Conservation (phyloP, 35 echinoderm and acorn worm genomes). For the Anneissia japonica region DNA sequence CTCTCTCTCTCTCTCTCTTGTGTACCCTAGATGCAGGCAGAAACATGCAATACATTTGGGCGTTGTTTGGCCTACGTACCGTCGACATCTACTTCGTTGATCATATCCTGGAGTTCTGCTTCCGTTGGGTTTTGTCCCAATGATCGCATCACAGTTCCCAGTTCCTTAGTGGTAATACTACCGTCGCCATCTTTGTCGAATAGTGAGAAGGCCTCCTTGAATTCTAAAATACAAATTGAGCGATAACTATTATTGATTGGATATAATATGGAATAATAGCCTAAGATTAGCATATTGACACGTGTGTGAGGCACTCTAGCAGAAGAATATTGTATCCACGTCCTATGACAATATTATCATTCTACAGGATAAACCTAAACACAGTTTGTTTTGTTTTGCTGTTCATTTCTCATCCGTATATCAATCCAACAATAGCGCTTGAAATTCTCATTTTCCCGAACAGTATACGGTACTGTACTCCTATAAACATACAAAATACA, state of each 20-base stretch:
- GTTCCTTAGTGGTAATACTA: constrained; percentile 91
- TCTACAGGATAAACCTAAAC: background rate
- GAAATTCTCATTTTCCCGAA: no score
- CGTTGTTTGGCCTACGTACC: constrained; percentile 19
- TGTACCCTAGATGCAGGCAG: background rate
- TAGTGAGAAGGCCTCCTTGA: constrained; percentile 94
- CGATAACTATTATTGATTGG: background rate
- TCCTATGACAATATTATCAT: background rate
- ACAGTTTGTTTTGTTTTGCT: background rate
- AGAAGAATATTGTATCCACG: background rate
- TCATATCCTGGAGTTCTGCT: constrained; percentile 99
- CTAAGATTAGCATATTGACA: background rate
- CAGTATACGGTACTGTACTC: no score
- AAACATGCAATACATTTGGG: background rate
- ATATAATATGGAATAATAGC: background rate
- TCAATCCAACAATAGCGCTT: no score
- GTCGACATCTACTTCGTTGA: constrained; percentile 98
- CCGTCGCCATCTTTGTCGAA: constrained; percentile 99
- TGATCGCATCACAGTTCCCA: constrained; percentile 96
- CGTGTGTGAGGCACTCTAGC: background rate
- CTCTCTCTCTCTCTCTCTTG: background rate
- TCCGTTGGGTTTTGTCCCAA: constrained; percentile 95
- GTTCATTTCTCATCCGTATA: no score
- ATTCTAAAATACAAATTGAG: constrained; percentile 43
- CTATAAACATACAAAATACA: no score